A percentile compares a stretch with the other conserved stretches of the same genome.
Conservation (phyloP, 2,888 invertebrate genomes). For the Habroteleia sp. region DNA sequence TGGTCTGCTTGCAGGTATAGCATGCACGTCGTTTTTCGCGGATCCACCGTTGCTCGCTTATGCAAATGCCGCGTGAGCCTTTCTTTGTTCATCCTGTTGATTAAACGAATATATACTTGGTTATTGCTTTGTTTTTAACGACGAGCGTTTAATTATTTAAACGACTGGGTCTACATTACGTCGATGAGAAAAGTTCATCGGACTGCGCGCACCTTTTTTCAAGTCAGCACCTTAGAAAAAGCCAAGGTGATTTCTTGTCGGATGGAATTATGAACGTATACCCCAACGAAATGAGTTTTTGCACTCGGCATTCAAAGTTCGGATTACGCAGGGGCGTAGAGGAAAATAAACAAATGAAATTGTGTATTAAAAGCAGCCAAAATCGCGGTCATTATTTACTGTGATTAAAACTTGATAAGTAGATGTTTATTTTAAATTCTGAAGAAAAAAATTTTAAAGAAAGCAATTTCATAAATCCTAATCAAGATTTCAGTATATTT, state of each 20-base stretch:
- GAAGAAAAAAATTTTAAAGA: no score
- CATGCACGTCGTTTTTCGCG: constrained; percentile 95
- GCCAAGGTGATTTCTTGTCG: constrained; percentile 15
- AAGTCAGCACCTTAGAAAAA: not conserved
- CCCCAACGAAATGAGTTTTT: constrained; percentile 22
- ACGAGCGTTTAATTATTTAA: constrained; percentile 58
- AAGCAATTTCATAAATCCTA: no score
- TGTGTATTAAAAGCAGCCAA: no score
- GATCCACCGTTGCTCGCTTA: constrained; percentile 87
- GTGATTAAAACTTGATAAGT: no score
- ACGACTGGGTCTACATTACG: constrained; percentile 35
- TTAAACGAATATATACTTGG: constrained; percentile 44
- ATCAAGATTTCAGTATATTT: no score
- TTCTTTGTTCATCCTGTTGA: constrained; percentile 70
- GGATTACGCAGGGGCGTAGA: no score
- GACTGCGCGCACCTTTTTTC: not conserved
- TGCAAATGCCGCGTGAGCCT: constrained; percentile 75
- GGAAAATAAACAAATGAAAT: no score
- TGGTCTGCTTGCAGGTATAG: constrained; percentile 98
- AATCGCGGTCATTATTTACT: no score
- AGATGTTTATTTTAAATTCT: no score
- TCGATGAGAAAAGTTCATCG: constrained; percentile 46
- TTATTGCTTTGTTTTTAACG: constrained; percentile 52
- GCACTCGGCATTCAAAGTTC: not conserved
- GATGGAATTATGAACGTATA: constrained; percentile 18